A percentile compares a stretch with the other conserved stretches of the same genome.
phyloP scores from a whole-genome alignment of 2,113 vertebrate genomes.

The Thamnaconus septentrionalis region DNA sequence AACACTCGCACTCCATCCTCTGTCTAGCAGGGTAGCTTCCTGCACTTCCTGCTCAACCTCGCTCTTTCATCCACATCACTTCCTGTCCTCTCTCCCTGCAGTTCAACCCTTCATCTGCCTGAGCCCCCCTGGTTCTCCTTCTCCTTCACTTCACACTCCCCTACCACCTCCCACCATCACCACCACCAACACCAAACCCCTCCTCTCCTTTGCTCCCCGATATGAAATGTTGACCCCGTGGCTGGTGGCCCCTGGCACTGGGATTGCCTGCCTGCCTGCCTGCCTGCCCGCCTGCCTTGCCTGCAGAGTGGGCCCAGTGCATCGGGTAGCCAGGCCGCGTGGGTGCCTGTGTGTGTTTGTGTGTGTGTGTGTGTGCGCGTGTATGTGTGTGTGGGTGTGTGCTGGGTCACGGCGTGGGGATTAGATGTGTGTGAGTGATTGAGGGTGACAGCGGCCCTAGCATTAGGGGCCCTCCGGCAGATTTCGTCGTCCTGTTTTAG shows the following conservation, averaged over 20 bases:
- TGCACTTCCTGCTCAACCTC: too few species aligned
- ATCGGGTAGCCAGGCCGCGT: constrained; percentile 24
- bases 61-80: background rate
- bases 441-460: constrained; percentile 77
- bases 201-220: constrained; percentile 4
- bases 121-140: background rate
- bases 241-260: constrained; percentile 70
- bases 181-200: background rate
- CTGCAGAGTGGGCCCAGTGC: constrained; percentile 47
- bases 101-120: constrained; percentile 7
- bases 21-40: too few species aligned
- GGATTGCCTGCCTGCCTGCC: constrained; percentile 30
- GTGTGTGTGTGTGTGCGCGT: constrained; percentile 35
- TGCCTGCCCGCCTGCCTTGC: constrained; percentile 33
- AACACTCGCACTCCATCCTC: too few species aligned
- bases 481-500: constrained; percentile 77
- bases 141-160: background rate
- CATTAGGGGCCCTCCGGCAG: constrained; percentile 76
- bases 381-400: constrained; percentile 43
- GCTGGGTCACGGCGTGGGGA: constrained; percentile 72
- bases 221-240: constrained; percentile 59
- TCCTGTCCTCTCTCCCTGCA: background rate
- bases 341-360: constrained; percentile 16
- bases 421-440: constrained; percentile 79
- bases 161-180: background rate